Evolutionary conservation across 35 echinoderm and acorn worm genomes (phyloP).

Genomic region (Holothuria glaberrima): DNA sequence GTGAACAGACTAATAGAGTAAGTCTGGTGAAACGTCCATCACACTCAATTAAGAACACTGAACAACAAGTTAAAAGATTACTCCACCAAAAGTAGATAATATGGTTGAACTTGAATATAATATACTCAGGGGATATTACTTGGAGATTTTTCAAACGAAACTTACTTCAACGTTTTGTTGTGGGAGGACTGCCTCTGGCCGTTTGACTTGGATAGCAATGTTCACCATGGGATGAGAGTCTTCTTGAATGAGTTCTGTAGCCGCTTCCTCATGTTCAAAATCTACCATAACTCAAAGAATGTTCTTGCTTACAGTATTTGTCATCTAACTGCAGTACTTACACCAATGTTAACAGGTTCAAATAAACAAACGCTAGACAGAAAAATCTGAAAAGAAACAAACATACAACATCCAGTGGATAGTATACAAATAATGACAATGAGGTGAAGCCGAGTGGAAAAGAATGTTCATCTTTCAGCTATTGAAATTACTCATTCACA

Average conservation of each 20-base stretch:
- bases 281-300: slow-evolving; percentile 49
- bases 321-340: too few relatives aligned
- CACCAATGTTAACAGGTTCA: not conserved
- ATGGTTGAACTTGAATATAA: not conserved
- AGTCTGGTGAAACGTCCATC: too few relatives aligned
- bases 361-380: not conserved
- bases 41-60: too few relatives aligned
- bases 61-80: too few relatives aligned
- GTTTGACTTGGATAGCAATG: slow-evolving; percentile 49
- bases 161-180: slow-evolving; percentile 35
- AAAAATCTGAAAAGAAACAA: not conserved
- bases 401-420: too few relatives aligned
- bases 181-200: slow-evolving; percentile 16
- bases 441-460: too few relatives aligned
- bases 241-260: slow-evolving; percentile 41
- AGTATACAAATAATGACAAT: too few relatives aligned
- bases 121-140: not conserved
- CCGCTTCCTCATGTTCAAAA: slow-evolving; percentile 20
- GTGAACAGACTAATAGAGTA: too few relatives aligned
- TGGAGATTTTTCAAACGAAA: not conserved
- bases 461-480: too few relatives aligned
- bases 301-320: not conserved
- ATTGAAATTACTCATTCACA: too few relatives aligned
- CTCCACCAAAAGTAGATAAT: too few relatives aligned
- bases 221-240: slow-evolving; percentile 65